Evolutionary conservation across 2,113 vertebrate species (phyloP), one percentile per base, ranked within the genome.

Genomic region (Bambusicola thoracicus): DNA sequence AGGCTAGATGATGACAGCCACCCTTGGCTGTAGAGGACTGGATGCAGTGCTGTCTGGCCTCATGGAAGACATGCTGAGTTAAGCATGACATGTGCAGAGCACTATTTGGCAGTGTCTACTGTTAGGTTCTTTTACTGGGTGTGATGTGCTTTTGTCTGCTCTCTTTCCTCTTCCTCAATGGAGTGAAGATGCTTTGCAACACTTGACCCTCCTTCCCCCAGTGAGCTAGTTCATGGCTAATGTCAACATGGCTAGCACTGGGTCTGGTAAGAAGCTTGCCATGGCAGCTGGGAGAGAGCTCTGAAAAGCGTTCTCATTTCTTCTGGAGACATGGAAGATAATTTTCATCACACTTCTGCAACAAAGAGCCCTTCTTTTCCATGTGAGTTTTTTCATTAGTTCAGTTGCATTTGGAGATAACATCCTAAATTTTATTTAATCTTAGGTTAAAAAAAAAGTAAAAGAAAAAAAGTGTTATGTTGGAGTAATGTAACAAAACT

Each of bases 21-120:
- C 16, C 21, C 25, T 55, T 68, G 38, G 5, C 25, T 38, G 4
- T 36, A 32, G 55, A 58, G 21, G 18, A 36, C 7, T 8, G 56
- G 11, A 14, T 66, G 44, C 0, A 1, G 29, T 12, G 29, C 69
- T 89, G 11, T 7, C 10, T 59, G 56, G 15, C 38, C 56, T 24
- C 19, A 66, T 41, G 65, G 38, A 43, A 65, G 55, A 13, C 1
- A 3, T 34, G 70, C 56, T 49, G 66, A 65, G 18, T 34, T 63
- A 12, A 51, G 30, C 48, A n/a, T 0, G 0, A 13, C 12, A 22
- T 11, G 19, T 38, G 22, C 55, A 79, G 36, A 13, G 14, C 17
- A 21, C 30, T 34, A 4, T 32, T 29, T 24, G 21, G 13, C 24
- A 18, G 30, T n/a, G 13, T 73, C 7, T 44, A 22, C 5, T 51